Evolutionary conservation across 2,797 vertebrate species (phyloP).

Genomic region (Ispidina lecontei): DNA sequence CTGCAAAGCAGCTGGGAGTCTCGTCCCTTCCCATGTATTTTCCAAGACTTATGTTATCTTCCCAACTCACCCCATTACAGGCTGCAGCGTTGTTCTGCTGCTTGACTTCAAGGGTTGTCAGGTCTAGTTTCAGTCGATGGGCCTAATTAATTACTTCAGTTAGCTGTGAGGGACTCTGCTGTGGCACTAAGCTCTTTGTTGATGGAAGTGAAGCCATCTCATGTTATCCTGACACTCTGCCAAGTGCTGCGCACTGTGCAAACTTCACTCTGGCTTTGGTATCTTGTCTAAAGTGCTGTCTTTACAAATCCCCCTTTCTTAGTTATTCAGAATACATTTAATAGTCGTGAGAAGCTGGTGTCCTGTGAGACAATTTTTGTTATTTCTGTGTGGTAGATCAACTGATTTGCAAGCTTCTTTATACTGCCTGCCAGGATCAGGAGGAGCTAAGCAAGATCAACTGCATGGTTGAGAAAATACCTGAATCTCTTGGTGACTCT

Average conservation of each 20-base stretch:
- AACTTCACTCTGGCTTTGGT: neutral
- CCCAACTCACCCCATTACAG: neutral
- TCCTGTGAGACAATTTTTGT: neutral
- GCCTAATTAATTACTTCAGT: neutral
- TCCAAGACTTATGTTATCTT: neutral
- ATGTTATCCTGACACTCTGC: neutral
- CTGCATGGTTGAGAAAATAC: neutral
- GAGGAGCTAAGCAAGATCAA: neutral
- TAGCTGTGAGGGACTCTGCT: neutral
- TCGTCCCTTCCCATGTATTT: neutral
- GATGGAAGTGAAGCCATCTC: neutral
- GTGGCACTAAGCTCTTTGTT: neutral
- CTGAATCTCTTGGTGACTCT: neutral
- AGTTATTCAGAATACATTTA: neutral
- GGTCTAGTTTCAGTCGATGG: neutral
- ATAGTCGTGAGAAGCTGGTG: neutral
- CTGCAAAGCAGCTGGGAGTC: neutral
- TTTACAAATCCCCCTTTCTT: neutral
- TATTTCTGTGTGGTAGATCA: neutral
- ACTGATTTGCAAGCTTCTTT: neutral
- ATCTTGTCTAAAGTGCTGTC: neutral
- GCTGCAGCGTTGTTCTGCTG: neutral
- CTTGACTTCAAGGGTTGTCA: neutral
- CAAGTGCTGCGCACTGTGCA: neutral
- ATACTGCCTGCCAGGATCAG: neutral